phyloP scores from a whole-genome alignment of 2,888 invertebrate species.

The Callyntrura guangdongensis region DNA sequence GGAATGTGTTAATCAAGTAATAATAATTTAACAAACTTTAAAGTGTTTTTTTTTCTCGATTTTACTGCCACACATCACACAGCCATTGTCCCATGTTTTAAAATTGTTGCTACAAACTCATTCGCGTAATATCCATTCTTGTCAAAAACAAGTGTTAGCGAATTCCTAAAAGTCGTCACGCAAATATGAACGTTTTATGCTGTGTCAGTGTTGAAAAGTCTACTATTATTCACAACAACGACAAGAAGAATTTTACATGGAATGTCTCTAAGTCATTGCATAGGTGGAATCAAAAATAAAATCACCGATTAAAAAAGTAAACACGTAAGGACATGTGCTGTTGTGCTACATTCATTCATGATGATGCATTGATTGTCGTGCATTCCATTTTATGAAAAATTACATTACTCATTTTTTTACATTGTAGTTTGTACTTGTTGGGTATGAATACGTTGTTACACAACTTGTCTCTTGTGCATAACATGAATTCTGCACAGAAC shows the following conservation, averaged over 20 bases:
- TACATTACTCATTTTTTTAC: conserved; percentile 9
- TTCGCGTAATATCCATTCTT: too few relatives aligned
- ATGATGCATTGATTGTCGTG: conserved; percentile 61
- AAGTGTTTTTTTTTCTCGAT: too few relatives aligned
- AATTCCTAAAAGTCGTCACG: neutral
- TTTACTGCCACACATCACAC: too few relatives aligned
- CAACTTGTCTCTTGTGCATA: conserved; percentile 30
- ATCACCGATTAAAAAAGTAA: conserved; percentile 38
- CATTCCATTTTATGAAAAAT: conserved; percentile 21
- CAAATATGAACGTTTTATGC: conserved; percentile 3
- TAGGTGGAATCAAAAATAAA: conserved; percentile 7
- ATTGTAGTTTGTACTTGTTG: too few relatives aligned
- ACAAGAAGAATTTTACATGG: neutral
- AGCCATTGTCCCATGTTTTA: too few relatives aligned
- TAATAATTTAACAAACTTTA: too few relatives aligned
- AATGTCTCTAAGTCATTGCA: neutral
- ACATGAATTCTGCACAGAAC: conserved; percentile 60
- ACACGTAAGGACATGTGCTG: neutral
- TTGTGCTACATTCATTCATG: conserved; percentile 61
- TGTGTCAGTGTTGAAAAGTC: too few relatives aligned
- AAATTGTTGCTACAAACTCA: too few relatives aligned
- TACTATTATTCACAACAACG: neutral
- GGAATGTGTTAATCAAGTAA: too few relatives aligned
- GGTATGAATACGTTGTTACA: too few relatives aligned
- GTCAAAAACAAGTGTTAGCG: too few relatives aligned